Conservation (phyloP, 2,797 vertebrate genomes). For the Steatocranus sp. region DNA sequence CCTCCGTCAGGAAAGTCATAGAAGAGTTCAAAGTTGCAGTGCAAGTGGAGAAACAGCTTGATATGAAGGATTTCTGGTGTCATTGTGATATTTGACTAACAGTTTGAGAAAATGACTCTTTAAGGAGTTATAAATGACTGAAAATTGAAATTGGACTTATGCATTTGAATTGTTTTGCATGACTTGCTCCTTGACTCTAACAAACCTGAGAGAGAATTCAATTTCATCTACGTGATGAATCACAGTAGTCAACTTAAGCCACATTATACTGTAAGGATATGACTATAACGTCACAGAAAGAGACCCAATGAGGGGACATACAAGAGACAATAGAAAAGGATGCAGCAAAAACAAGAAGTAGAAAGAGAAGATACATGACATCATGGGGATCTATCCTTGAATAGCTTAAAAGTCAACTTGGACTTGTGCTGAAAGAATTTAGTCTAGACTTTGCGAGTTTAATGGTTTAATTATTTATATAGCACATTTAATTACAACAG, state of each 20-base stretch:
- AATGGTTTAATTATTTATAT: too few relatives aligned
- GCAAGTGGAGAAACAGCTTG: background rate
- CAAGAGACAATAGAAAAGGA: background rate
- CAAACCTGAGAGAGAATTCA: background rate
- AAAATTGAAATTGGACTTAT: background rate
- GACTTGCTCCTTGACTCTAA: background rate
- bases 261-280: fast-evolving
- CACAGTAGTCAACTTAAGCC: background rate
- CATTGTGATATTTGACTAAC: background rate
- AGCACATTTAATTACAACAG: too few relatives aligned
- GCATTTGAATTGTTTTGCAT: background rate
- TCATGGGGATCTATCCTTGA: background rate
- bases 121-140: background rate
- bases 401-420: background rate
- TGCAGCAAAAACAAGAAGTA: fast-evolving
- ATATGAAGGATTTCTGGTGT: background rate
- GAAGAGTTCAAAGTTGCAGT: background rate
- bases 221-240: fast-evolving
- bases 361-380: fast-evolving
- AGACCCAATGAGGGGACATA: background rate
- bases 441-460: background rate
- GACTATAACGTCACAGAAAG: background rate
- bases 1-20: background rate
- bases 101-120: background rate
- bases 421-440: background rate